These are phyloP conservation scores for Rhipidura dahli DNA, from an alignment of 2,113 vertebrate genomes.

Conservation along the genomic window DNA sequence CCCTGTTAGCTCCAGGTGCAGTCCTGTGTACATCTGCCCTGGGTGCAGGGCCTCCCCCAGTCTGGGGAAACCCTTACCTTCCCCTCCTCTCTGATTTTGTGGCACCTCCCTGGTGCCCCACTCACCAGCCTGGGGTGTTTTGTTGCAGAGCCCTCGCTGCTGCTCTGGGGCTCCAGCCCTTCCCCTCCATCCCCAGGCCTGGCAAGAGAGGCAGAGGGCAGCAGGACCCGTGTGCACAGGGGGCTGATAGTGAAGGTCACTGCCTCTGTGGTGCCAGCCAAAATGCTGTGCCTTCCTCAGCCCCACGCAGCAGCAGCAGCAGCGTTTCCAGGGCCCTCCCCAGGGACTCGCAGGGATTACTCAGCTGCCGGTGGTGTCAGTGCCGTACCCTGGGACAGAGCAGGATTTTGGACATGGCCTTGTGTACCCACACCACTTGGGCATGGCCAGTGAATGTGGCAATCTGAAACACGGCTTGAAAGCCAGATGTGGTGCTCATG, in stretches of 20 bases:
- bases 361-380: not conserved
- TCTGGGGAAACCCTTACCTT: not conserved
- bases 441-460: rapidly evolving
- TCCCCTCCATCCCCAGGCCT: not conserved
- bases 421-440: not conserved
- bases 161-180: not conserved
- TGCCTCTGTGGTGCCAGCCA: not conserved
- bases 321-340: not conserved
- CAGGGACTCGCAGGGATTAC: not conserved
- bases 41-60: not conserved
- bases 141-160: not conserved
- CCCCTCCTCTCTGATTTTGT: not conserved
- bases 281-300: not conserved
- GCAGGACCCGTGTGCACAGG: rapidly evolving
- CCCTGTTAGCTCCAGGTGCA: not conserved
- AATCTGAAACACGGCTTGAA: not conserved
- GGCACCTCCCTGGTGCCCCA: not conserved
- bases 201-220: not conserved
- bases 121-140: not conserved
- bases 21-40: too few relatives aligned
- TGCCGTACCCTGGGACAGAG: not conserved
- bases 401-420: not conserved
- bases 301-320: too few relatives aligned
- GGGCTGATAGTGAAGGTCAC: not conserved
- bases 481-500: not conserved